Evolutionary conservation across 2,888 invertebrate species (phyloP).

Genomic region (Conus canariensis): DNA sequence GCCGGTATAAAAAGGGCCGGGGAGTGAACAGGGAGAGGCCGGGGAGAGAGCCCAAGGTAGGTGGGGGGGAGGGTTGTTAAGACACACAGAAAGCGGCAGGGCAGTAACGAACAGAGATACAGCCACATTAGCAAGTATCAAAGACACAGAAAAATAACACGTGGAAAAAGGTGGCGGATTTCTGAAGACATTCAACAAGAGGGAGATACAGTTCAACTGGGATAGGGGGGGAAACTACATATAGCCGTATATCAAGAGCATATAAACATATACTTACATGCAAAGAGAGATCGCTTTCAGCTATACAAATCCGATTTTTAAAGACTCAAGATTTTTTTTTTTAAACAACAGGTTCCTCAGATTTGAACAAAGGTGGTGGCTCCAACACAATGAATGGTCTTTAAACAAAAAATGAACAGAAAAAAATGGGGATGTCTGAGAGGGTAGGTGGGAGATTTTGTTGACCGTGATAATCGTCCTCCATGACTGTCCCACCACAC

Average conservation of each 20-base stretch:
- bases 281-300: background rate
- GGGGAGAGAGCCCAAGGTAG: background rate
- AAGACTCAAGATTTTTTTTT: background rate
- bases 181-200: background rate
- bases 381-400: background rate
- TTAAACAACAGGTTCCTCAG: background rate
- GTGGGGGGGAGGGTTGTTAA: slow-evolving; percentile 13
- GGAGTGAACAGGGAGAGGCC: background rate
- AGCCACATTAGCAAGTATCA: background rate
- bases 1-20: background rate
- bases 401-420: background rate
- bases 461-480: background rate
- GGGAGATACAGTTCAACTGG: background rate
- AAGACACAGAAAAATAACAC: background rate
- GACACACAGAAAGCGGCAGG: slow-evolving; percentile 40
- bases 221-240: background rate
- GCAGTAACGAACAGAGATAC: background rate
- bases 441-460: background rate
- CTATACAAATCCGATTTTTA: background rate
- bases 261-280: slow-evolving; percentile 1
- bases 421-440: background rate
- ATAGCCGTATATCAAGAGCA: background rate
- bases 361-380: too few species aligned
- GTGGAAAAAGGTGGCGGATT: background rate
- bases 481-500: slow-evolving; percentile 16